Evolutionary conservation across 2,888 invertebrate species (phyloP), one percentile per base, ranked within the genome.

Genomic region (Azorinus chamasolen): DNA sequence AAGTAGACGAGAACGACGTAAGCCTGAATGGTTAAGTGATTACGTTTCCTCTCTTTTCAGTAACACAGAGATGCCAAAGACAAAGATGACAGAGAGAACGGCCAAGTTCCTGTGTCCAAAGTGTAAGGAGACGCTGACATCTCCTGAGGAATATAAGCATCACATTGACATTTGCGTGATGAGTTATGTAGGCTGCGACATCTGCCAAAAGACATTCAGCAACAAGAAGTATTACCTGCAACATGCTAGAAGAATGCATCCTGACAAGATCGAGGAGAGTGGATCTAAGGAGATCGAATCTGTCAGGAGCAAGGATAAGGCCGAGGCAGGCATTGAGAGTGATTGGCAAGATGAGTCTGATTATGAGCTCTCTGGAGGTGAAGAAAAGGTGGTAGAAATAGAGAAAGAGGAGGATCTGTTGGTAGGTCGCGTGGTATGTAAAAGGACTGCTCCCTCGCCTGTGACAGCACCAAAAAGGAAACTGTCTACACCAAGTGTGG

Each of bases 11-110:
- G 8, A 55, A 55, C 8, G 22, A 10, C 22, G 25, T 22, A 51
- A 51, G 24, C 51, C 51, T 24, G 24, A 6, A 10, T 51, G 51
- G 51, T 24, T 51, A 25, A 51, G 6, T 5, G 51, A 51, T 51
- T 51, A 51, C 25, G 51, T 51, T 51, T n/a, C n/a, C n/a, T n/a
- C n/a, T n/a, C 24, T 51, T 12, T 46, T 5, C 20, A 22, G 24
- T 51, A 10, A 8, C 24, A 18, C 10, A 6, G 22, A 10, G 22
- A 55, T 55, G 55, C 24, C 55, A 4, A 5, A 8, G 4, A 55
- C 55, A 4, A 55, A 55, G 39, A 55, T 55, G 37, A 55, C 55
- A n/a, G 51, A 51, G 18, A 51, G 51, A 16, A 51, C 8, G 22
- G 51, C 22, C 6, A 51, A 51, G 51, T 16, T 51, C 24, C 22